A percentile compares a stretch with the other conserved stretches of the same genome.
phyloP scores from a whole-genome alignment of 2,797 vertebrate genomes.

The Mormyrus hasselquistii region DNA sequence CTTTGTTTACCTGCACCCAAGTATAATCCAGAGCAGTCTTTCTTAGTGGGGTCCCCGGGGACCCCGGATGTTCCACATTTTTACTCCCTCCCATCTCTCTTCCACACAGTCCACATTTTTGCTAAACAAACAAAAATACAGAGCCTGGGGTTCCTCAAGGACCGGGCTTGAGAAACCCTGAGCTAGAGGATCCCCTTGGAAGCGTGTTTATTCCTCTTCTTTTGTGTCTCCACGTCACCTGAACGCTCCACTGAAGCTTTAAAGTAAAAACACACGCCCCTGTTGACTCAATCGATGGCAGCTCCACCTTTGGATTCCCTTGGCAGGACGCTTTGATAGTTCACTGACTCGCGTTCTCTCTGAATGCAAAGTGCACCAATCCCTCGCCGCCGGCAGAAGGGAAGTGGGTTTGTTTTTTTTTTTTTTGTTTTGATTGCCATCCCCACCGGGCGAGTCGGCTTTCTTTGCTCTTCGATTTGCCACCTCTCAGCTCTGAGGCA shows the following conservation, averaged over 20 bases:
- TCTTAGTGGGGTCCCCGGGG: not conserved
- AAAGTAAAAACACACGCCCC: slow-evolving; percentile 52
- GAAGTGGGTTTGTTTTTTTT: slow-evolving; percentile 19
- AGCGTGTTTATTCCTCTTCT: slow-evolving; percentile 33
- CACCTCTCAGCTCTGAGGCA: not conserved
- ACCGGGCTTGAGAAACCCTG: not conserved
- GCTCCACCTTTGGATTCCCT: slow-evolving; percentile 50
- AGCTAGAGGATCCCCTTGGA: not conserved
- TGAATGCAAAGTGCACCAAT: slow-evolving; percentile 6
- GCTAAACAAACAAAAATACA: not conserved
- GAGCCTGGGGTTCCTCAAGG: not conserved
- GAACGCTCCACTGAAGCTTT: slow-evolving; percentile 58
- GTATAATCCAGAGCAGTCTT: not conserved
- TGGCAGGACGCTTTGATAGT: slow-evolving; percentile 58
- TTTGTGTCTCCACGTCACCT: slow-evolving; percentile 45
- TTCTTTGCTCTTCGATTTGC: not conserved
- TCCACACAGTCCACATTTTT: not conserved
- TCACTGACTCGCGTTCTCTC: slow-evolving; percentile 41
- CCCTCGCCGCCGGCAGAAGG: slow-evolving; percentile 17
- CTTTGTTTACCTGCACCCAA: not conserved
- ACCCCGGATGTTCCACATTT: not conserved
- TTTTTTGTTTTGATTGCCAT: slow-evolving; percentile 23
- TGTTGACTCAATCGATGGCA: slow-evolving; percentile 54
- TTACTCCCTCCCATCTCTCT: not conserved
- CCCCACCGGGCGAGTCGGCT: slow-evolving; percentile 4